Evolutionary conservation across 2,113 vertebrate genomes (phyloP), one percentile per base, ranked within the genome.

Genomic region (Pogona vitticeps): DNA sequence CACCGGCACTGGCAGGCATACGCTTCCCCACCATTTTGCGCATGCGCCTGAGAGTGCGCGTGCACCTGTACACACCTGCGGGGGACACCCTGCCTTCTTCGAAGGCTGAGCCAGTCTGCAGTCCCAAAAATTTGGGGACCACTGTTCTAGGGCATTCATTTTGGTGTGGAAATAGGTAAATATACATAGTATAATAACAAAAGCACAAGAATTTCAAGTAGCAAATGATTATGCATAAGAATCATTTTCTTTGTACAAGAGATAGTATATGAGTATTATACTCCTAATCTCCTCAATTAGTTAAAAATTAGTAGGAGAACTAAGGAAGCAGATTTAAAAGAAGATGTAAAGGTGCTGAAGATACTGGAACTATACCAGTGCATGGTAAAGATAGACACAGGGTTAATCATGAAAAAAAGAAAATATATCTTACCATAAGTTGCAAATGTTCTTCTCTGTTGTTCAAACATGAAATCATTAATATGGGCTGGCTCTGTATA

Each of bases 391-490:
- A 2, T 12, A 10, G 0, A 7, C 36, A 73, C 40, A 26, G 26
- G 2, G 2, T 85, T 26, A 31, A 56, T 17, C 33, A 28, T 17
- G 46, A 68, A 80, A 15, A 76, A 38, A 61, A 20, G 67, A 20
- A 68, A 31, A 18, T 33, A 72, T 6, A 82, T 23, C 93, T 94
- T 96, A 99, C 99, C 99, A 68, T 97, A 99, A 5, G 98, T 98
- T 88, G 97, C 98, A 95, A 99, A 99, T 6, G 99, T 99, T 92
- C 99, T 98, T 88, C 99, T 97, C 91, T 99, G 98, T 83, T 99
- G 98, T 88, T 99, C 98, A 96, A 99, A 99, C 99, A 99, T 99
- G 88, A 99, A 99, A 91, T 99, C 98, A 77, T 99, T 99, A 92
- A 99, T 97, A 58, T 99, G 99, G 88, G 98, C 97, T 86, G 98